A percentile compares a stretch with the other conserved stretches of the same genome.
phyloP scores from a whole-genome alignment of 1,140 invertebrate genomes.

The Elymnias hypermnestra region DNA sequence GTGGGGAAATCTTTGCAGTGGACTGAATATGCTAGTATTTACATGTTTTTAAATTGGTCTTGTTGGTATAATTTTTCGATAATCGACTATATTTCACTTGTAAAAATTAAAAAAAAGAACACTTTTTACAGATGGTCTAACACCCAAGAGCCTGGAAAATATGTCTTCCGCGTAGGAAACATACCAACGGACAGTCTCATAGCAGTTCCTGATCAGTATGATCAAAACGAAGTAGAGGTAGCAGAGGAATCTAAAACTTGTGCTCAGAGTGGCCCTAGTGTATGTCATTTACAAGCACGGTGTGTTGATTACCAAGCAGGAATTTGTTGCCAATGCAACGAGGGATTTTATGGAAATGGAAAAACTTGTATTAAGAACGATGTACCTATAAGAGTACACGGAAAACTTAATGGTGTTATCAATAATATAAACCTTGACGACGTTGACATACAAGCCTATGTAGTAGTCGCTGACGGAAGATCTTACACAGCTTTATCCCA shows the following conservation, averaged over 20 bases:
- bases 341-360: constrained; percentile 93
- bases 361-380: constrained; percentile 89
- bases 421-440: constrained; percentile 86
- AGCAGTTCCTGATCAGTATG: constrained; percentile 79
- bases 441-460: constrained; percentile 93
- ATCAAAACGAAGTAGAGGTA: constrained; percentile 60
- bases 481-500: constrained; percentile 94
- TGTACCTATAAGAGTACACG: constrained; percentile 89
- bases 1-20: too few relatives aligned
- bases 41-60: too few relatives aligned
- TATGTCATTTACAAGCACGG: constrained; percentile 87
- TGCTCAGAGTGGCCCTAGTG: constrained; percentile 76
- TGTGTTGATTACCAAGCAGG: constrained; percentile 90
- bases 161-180: constrained; percentile 88
- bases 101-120: too few relatives aligned
- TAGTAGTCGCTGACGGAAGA: constrained; percentile 91
- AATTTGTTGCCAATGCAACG: constrained; percentile 91
- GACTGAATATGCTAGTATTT: too few relatives aligned
- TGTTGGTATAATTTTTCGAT: too few relatives aligned
- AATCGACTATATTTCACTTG: too few relatives aligned
- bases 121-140: constrained; percentile 88
- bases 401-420: constrained; percentile 87
- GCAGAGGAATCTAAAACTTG: constrained; percentile 73
- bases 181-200: constrained; percentile 79
- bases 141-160: constrained; percentile 87